Conservation (phyloP, 2,113 vertebrate genomes). For the Sceloporus undulatus region DNA sequence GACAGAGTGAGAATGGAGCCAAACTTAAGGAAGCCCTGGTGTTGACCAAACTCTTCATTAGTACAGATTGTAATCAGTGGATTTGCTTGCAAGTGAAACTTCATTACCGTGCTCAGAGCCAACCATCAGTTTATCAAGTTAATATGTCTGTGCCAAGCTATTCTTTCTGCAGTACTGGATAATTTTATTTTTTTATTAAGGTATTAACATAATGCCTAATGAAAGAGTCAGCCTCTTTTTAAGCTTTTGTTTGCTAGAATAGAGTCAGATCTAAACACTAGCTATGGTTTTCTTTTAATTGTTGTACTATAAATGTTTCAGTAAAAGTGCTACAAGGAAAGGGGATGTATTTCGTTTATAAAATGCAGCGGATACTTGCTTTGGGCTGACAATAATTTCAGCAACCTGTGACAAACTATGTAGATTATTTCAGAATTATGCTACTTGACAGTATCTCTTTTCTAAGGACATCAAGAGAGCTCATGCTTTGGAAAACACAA, state of each 20-base stretch:
- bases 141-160: not conserved
- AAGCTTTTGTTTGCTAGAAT: slow-evolving; percentile 13
- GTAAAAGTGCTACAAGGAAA: slow-evolving; percentile 25
- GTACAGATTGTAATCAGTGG: slow-evolving; percentile 1
- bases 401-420: not conserved
- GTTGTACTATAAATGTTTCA: slow-evolving; percentile 8
- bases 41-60: slow-evolving; percentile 14
- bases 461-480: not conserved
- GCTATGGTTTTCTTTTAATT: not conserved
- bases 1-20: not conserved
- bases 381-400: not conserved
- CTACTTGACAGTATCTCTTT: not conserved
- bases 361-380: not conserved
- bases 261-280: not conserved
- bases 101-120: not conserved
- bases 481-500: not conserved
- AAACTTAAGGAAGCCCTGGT: slow-evolving; percentile 7
- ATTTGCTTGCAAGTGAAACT: not conserved
- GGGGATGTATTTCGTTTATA: slow-evolving; percentile 6
- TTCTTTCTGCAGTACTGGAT: not conserved
- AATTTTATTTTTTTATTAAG: slow-evolving; percentile 25
- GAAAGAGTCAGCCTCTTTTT: not conserved
- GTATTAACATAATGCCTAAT: slow-evolving; percentile 14
- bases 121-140: not conserved
- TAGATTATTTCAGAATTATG: not conserved